These are phyloP conservation scores for Fopius arisanus DNA, from an alignment of 1,140 invertebrate species.

Conservation along the genomic window DNA sequence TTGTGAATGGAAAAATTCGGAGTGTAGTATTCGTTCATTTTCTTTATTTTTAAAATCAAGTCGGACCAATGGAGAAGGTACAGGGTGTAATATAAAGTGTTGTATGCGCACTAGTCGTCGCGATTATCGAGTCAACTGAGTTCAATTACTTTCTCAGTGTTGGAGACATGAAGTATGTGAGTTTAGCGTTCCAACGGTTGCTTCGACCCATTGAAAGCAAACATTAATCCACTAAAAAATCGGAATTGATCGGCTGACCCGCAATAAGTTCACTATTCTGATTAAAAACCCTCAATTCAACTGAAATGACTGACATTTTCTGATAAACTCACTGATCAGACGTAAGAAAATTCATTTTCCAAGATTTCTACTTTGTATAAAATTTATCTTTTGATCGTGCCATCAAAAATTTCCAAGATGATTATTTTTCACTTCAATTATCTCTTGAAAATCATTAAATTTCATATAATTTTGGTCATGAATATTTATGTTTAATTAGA, in stretches of 20 bases:
- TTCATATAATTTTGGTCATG: too few species aligned
- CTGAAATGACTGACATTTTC: neutral
- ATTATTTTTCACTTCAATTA: too few species aligned
- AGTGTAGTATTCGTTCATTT: neutral
- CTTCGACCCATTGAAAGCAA: neutral
- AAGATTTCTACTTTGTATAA: too few species aligned
- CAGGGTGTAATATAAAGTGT: neutral
- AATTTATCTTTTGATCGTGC: too few species aligned
- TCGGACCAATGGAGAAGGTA: neutral
- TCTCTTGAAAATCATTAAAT: too few species aligned
- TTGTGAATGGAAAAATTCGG: neutral
- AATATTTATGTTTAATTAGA: too few species aligned
- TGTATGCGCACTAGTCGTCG: neutral
- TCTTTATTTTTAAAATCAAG: neutral
- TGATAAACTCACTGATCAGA: too few species aligned
- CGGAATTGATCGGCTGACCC: neutral
- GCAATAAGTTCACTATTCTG: neutral
- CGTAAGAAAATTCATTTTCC: too few species aligned
- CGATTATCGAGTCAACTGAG: conserved; percentile 49
- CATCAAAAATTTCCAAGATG: too few species aligned
- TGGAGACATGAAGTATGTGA: conserved; percentile 19
- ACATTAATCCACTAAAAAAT: neutral
- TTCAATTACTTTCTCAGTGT: conserved; percentile 45
- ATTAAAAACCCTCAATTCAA: neutral
- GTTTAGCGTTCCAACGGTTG: conserved; percentile 8